Evolutionary conservation across 2,888 invertebrate genomes (phyloP), one percentile per base, ranked within the genome.

Genomic region (Drosophila atripex): DNA sequence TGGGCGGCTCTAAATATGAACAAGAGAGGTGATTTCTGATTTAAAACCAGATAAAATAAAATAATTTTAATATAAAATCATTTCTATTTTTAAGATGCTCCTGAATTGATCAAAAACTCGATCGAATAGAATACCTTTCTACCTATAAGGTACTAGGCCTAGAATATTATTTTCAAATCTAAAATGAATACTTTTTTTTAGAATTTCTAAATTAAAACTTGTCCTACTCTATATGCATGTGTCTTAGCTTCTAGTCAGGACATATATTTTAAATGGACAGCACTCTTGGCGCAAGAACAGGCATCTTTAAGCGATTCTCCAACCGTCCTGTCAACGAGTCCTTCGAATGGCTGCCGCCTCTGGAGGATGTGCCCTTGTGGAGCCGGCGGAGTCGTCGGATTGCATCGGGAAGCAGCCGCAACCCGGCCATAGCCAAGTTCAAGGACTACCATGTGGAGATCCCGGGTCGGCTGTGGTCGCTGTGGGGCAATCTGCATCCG

Each of bases 401-500:
- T 51, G 76, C 89, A 1, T 77, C 83, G 0, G 88, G 89, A 11
- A 85, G 78, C 9, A 79, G 88, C 46, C 89, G 91, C 30, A 88
- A 87, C 35, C 73, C 84, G 47, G 57, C 86, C 0, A 43, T 88
- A 1, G 82, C 89, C 14, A 94, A 94, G 78, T 92, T 94, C 54
- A 88, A 82, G 68, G 86, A 89, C 47, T 96, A 94, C 93, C 94
- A 95, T 69, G 93, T 95, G 2, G 95, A 95, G 86, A 94, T 94
- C 73, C 93, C 93, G 2, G 93, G 94, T 1, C 94, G 94, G 70
- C 89, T 96, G 0, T 95, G 92, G 91, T 95, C 95, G 0, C 89
- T 96, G 1, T 94, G 94, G 93, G 95, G 95, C 1, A 93, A 93
- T 30, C 82, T 95, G n/a, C 94, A 95, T 91, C 94, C 95, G 2